Evolutionary conservation across 1,140 invertebrate species (phyloP).

Genomic region (Ephestia elutella): DNA sequence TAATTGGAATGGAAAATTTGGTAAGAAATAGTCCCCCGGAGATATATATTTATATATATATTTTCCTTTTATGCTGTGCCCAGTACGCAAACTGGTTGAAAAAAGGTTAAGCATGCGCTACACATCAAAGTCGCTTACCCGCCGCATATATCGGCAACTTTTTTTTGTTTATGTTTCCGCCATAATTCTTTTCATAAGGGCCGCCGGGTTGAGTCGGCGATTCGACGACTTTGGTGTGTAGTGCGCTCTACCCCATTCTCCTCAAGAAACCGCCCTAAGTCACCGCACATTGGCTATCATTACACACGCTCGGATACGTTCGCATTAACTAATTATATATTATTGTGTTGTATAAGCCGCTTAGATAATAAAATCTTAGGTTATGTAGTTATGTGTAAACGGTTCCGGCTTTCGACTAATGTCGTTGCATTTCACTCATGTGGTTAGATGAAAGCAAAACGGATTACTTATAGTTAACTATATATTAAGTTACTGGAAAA

Average conservation of each 20-base stretch:
- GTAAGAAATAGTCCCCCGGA: too few relatives aligned
- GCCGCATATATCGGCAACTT: too few relatives aligned
- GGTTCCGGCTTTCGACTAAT: neutral
- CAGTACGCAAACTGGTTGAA: too few relatives aligned
- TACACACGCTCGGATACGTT: constrained; percentile 37
- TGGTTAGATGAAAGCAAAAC: constrained; percentile 2
- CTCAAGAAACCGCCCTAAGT: constrained; percentile 40
- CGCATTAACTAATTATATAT: constrained; percentile 56
- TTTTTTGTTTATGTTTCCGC: too few relatives aligned
- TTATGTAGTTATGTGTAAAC: constrained; percentile 1
- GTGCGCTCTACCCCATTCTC: constrained; percentile 27
- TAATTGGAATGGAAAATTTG: too few relatives aligned
- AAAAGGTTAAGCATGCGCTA: too few relatives aligned
- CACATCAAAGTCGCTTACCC: too few relatives aligned
- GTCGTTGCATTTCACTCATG: neutral
- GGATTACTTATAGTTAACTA: neutral
- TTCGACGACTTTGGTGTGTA: too few relatives aligned
- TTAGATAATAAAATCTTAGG: neutral
- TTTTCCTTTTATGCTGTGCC: too few relatives aligned
- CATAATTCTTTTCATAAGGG: too few relatives aligned
- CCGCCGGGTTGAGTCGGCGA: too few relatives aligned
- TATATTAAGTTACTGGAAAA: neutral
- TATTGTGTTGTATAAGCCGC: constrained; percentile 32
- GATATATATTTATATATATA: too few relatives aligned
- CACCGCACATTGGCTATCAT: constrained; percentile 40